Evolutionary conservation across 2,888 invertebrate species (phyloP).

Genomic region (Drosophila histrio): DNA sequence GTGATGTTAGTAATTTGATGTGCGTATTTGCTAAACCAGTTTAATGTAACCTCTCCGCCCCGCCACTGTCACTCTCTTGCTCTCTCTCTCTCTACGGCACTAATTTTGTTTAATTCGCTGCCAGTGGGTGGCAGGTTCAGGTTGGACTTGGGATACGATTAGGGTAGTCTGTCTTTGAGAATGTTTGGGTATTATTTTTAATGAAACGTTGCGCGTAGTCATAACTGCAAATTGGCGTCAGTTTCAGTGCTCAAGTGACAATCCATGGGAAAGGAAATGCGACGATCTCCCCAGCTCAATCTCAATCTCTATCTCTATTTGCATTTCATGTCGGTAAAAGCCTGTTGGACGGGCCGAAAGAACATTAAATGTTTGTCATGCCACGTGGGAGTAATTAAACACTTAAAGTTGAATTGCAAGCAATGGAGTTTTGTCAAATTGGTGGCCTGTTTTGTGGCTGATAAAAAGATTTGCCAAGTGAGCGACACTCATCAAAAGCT

Average conservation of each 20-base stretch:
- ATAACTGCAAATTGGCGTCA: conserved; percentile 73
- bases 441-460: conserved; percentile 46
- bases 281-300: not conserved
- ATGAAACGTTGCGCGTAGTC: conserved; percentile 61
- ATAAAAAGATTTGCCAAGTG: conserved; percentile 68
- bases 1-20: conserved; percentile 56
- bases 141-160: conserved; percentile 18
- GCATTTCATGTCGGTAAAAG: conserved; percentile 42
- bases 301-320: conserved; percentile 58
- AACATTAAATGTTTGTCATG: conserved; percentile 32
- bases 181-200: conserved; percentile 64
- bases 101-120: conserved; percentile 74
- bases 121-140: conserved; percentile 48
- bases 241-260: conserved; percentile 32
- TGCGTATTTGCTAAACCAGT: conserved; percentile 76
- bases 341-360: conserved; percentile 11
- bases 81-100: conserved; percentile 12
- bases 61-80: not conserved
- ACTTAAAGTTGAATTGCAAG: conserved; percentile 25
- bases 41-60: conserved; percentile 49
- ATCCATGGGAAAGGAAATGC: conserved; percentile 7
- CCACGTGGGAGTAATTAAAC: conserved; percentile 71
- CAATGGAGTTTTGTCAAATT: not conserved
- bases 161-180: conserved; percentile 50
- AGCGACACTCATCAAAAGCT: conserved; percentile 34